A percentile compares a stretch with the other conserved stretches of the same genome.
phyloP scores from a whole-genome alignment of 2,113 vertebrate species.

The Salvelinus alpinus region DNA sequence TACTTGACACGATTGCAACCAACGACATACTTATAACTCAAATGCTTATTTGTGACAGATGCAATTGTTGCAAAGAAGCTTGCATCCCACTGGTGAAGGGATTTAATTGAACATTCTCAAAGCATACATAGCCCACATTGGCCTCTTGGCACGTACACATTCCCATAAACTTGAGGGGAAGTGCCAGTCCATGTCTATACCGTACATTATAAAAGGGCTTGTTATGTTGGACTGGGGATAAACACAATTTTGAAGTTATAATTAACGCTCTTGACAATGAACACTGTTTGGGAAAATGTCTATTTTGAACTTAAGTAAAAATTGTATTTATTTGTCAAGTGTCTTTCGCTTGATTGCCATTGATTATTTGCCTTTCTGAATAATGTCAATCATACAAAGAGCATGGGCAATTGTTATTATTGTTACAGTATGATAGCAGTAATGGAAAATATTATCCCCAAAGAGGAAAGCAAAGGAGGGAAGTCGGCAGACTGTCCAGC shows the following conservation, averaged over 20 bases:
- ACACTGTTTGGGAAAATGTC: neutral
- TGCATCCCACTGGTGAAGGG: constrained; percentile 19
- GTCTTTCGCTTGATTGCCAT: neutral
- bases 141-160: constrained; percentile 24
- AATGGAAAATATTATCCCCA: no score
- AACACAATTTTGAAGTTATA: constrained; percentile 15
- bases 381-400: no score
- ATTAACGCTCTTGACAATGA: constrained; percentile 9
- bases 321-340: neutral
- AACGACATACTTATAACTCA: constrained; percentile 60
- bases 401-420: no score
- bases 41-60: constrained; percentile 61
- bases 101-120: constrained; percentile 43
- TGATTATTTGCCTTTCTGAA: no score
- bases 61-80: constrained; percentile 54
- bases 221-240: neutral
- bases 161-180: constrained; percentile 5
- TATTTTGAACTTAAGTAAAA: neutral
- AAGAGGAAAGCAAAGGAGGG: no score
- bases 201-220: constrained; percentile 7
- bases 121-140: constrained; percentile 13
- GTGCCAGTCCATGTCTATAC: constrained; percentile 5
- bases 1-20: constrained; percentile 56
- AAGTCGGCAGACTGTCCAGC: no score
- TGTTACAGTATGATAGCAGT: no score